Evolutionary conservation across 2,113 vertebrate genomes (phyloP).

Genomic region (Odontesthes bonariensis): DNA sequence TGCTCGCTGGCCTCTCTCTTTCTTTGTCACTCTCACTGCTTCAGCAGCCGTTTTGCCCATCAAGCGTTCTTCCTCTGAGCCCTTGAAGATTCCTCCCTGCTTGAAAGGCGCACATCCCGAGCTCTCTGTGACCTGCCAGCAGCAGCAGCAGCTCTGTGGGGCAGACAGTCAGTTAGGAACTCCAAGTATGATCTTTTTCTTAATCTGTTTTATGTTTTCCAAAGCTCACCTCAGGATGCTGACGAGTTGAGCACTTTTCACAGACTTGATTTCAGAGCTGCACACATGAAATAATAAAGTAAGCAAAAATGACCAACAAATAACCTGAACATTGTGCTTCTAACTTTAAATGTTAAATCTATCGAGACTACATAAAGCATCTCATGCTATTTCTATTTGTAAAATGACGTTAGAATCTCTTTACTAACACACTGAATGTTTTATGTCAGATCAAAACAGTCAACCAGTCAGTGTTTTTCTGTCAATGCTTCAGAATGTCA

Average conservation of each 20-base stretch:
- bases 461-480: not conserved
- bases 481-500: not conserved
- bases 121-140: slow-evolving; percentile 16
- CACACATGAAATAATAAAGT: slow-evolving; percentile 20
- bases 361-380: not conserved
- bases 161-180: not conserved
- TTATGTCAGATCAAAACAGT: slow-evolving; percentile 20
- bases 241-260: slow-evolving; percentile 28
- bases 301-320: not conserved
- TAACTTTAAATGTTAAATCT: slow-evolving; percentile 14
- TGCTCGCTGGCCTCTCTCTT: slow-evolving; percentile 62
- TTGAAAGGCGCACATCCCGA: not conserved
- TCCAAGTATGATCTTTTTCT: not conserved
- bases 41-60: slow-evolving; percentile 39
- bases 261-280: slow-evolving; percentile 42
- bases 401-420: slow-evolving; percentile 44
- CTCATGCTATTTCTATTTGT: not conserved
- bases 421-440: slow-evolving; percentile 44
- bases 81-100: slow-evolving; percentile 1
- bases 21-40: slow-evolving; percentile 23
- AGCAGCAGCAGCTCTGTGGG: slow-evolving; percentile 37
- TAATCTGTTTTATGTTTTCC: not conserved
- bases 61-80: slow-evolving; percentile 23
- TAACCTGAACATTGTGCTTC: not conserved
- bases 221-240: slow-evolving; percentile 70